phyloP scores from a whole-genome alignment of 2,888 invertebrate genomes.

The Poecilobothrus nobilitatus region DNA sequence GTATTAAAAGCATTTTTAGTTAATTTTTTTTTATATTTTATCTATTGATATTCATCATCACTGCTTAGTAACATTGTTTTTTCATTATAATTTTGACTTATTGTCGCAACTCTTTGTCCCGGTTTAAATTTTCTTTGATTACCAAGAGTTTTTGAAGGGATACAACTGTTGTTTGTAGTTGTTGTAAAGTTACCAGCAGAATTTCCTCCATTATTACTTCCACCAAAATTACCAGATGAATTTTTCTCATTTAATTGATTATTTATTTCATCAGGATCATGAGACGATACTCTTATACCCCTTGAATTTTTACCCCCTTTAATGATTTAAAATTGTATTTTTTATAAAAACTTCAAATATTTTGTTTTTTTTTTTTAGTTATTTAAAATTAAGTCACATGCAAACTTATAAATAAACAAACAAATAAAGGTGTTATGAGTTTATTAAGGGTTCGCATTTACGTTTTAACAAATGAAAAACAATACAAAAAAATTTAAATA shows the following conservation, averaged over 20 bases:
- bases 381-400: not conserved
- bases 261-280: conserved; percentile 60
- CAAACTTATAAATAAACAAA: not conserved
- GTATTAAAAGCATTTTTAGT: not conserved
- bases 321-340: conserved; percentile 18
- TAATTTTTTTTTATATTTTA: not conserved
- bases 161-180: conserved; percentile 42
- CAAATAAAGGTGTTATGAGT: too few species aligned
- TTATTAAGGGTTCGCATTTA: too few species aligned
- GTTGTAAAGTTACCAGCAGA: conserved; percentile 26
- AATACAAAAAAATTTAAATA: too few species aligned
- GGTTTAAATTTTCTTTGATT: conserved; percentile 50
- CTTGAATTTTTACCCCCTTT: conserved; percentile 56
- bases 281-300: conserved; percentile 57
- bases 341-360: not conserved
- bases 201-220: conserved; percentile 37
- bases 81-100: conserved; percentile 83
- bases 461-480: too few species aligned
- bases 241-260: conserved; percentile 24
- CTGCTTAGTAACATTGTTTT: conserved; percentile 92
- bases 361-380: not conserved
- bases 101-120: conserved; percentile 67
- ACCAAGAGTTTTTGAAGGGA: conserved; percentile 43
- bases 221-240: conserved; percentile 13
- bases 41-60: conserved; percentile 84